These are phyloP conservation scores for Archilochus colubris DNA, from an alignment of 2,113 vertebrate genomes.

Conservation along the genomic window DNA sequence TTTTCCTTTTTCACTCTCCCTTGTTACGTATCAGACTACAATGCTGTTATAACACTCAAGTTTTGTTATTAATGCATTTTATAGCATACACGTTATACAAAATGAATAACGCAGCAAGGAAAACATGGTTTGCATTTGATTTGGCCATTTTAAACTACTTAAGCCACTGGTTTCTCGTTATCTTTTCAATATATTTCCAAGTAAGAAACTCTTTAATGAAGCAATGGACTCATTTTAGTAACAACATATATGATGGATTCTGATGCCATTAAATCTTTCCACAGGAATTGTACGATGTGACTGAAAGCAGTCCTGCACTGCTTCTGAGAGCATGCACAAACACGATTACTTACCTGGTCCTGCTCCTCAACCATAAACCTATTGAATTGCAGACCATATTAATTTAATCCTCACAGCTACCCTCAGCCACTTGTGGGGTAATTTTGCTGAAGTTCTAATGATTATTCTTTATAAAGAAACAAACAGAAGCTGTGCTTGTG, in stretches of 20 bases:
- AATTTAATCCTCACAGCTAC: background rate
- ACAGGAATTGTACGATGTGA: background rate
- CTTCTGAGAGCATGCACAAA: background rate
- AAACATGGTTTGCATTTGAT: background rate
- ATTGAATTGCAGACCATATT: background rate
- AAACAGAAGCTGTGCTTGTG: background rate
- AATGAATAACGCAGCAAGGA: background rate
- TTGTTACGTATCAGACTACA: background rate
- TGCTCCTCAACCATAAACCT: background rate
- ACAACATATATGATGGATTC: background rate
- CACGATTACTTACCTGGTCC: background rate
- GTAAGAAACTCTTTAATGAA: background rate
- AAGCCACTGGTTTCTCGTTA: background rate
- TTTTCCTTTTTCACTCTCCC: background rate
- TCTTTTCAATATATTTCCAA: background rate
- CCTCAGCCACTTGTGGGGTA: background rate
- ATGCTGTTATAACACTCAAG: background rate
- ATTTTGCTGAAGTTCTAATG: background rate
- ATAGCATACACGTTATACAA: background rate
- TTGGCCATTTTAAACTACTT: background rate
- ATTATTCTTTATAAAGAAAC: background rate
- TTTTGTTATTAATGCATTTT: background rate
- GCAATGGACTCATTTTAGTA: background rate
- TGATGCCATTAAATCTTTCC: background rate
- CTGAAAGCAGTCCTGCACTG: background rate